phyloP scores from a whole-genome alignment of 1,140 invertebrate species.

The Hyposmocoma kahamanoa region DNA sequence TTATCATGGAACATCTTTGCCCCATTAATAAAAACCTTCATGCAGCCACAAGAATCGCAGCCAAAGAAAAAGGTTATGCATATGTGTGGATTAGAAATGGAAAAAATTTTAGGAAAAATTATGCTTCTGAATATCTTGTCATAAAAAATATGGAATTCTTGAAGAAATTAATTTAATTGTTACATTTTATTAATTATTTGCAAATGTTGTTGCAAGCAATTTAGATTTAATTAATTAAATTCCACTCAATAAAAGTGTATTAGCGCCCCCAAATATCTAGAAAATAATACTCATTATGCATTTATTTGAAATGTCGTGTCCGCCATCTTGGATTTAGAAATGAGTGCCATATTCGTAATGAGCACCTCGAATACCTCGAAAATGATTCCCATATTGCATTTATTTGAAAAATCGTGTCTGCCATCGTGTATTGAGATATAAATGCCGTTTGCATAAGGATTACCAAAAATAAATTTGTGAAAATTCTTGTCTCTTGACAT shows the following conservation, averaged over 20 bases:
- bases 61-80: neutral
- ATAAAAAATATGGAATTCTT: neutral
- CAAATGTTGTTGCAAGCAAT: neutral
- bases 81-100: slow-evolving; percentile 4
- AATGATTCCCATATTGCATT: too few relatives aligned
- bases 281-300: too few relatives aligned
- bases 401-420: too few relatives aligned
- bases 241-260: neutral
- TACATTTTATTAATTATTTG: neutral
- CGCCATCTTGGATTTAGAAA: too few relatives aligned
- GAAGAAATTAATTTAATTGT: neutral
- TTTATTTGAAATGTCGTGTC: too few relatives aligned
- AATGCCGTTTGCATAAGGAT: too few relatives aligned
- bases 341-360: too few relatives aligned
- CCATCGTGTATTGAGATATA: too few relatives aligned
- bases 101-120: neutral
- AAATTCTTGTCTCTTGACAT: too few relatives aligned
- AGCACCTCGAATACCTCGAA: too few relatives aligned
- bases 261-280: too few relatives aligned
- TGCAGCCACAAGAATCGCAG: neutral
- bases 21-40: neutral
- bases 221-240: neutral
- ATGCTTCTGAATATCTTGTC: neutral
- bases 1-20: slow-evolving; percentile 1
- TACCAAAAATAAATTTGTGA: too few relatives aligned